Percentiles rank a stretch among this genome's conserved stretches.
Evolutionary conservation across 2,797 vertebrate species (phyloP).

Genomic region (Platyrinchus mystaceus): DNA sequence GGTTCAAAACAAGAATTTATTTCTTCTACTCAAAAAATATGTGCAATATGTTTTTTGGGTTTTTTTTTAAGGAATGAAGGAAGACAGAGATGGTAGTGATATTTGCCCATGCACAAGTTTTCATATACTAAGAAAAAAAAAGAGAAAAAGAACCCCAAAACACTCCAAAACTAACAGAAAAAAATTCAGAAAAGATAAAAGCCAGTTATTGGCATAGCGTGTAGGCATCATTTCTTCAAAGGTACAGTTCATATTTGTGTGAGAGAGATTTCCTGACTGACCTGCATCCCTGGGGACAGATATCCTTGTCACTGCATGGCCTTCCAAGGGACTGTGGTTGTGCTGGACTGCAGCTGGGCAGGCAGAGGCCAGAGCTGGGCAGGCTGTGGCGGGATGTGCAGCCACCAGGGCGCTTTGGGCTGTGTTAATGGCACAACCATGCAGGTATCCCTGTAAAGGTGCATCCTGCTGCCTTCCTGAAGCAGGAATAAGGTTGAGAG

Average conservation of each 20-base stretch:
- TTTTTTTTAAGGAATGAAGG: neutral
- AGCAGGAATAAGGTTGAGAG: fast-evolving
- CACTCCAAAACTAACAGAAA: neutral
- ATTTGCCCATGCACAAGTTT: fast-evolving
- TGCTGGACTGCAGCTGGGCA: neutral
- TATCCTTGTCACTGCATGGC: neutral
- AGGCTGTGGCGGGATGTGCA: fast-evolving
- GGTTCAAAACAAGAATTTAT: neutral
- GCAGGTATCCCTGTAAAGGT: neutral
- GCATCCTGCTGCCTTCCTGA: fast-evolving
- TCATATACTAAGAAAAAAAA: neutral
- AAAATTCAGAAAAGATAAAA: neutral
- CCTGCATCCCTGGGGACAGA: neutral
- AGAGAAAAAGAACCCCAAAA: fast-evolving
- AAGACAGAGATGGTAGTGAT: neutral
- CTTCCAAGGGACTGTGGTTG: too few species aligned
- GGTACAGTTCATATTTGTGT: neutral
- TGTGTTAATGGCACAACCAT: too few species aligned
- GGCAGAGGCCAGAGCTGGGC: neutral
- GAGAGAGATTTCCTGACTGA: neutral
- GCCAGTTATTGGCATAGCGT: neutral
- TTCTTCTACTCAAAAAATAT: neutral
- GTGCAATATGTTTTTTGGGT: neutral
- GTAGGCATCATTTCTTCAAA: neutral
- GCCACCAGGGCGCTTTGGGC: fast-evolving